A percentile compares a stretch with the other conserved stretches of the same genome.
phyloP scores from a whole-genome alignment of 2,888 invertebrate species.

The Caenorhabditis plicata region DNA sequence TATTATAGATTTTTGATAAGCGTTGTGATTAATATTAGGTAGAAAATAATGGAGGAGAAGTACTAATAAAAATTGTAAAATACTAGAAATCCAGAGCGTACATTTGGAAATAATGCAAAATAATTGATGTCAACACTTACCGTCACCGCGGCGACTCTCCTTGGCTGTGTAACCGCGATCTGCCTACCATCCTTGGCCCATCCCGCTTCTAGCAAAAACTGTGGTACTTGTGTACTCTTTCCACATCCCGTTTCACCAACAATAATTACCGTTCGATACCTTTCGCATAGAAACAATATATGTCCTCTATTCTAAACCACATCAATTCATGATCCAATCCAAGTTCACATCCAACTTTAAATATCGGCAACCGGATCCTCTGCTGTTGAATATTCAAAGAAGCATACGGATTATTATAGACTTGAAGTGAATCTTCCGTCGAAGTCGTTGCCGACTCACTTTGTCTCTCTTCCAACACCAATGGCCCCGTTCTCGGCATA shows the following conservation, averaged over 20 bases:
- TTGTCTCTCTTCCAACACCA: constrained; percentile 42
- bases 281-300: constrained; percentile 85
- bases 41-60: no score
- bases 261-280: constrained; percentile 81
- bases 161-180: constrained; percentile 87
- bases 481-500: constrained; percentile 42
- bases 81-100: no score
- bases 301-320: constrained; percentile 75
- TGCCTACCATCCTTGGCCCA: constrained; percentile 77
- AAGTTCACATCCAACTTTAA: constrained; percentile 69
- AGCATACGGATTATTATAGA: constrained; percentile 76
- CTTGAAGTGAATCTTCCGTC: constrained; percentile 24
- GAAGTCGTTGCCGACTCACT: constrained; percentile 16
- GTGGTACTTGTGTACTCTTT: constrained; percentile 85
- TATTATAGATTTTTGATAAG: background rate
- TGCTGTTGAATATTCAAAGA: constrained; percentile 83
- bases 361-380: constrained; percentile 83
- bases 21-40: background rate
- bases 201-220: constrained; percentile 86
- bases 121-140: no score
- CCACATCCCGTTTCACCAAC: constrained; percentile 90
- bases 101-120: no score
- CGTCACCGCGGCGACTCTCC: constrained; percentile 85
- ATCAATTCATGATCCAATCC: background rate
- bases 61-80: no score